Evolutionary conservation across 2,797 vertebrate species (phyloP).

Genomic region (Chloroceryle inda): DNA sequence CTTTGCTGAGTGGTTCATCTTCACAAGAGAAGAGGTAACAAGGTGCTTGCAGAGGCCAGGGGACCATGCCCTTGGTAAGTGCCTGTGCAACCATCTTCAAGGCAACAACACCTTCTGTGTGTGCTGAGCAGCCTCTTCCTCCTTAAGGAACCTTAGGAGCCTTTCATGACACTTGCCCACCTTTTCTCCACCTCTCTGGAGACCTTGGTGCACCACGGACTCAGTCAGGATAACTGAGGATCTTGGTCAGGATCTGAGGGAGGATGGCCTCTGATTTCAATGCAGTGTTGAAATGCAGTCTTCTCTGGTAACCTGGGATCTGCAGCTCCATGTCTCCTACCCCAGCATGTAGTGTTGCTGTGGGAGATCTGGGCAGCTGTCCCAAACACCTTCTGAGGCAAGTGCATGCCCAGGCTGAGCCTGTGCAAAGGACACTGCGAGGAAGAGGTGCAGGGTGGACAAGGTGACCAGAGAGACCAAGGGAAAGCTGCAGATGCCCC

Average conservation of each 20-base stretch:
- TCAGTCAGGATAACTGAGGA: not conserved
- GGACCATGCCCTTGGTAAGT: not conserved
- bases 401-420: not conserved
- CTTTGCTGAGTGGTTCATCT: not conserved
- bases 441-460: not conserved
- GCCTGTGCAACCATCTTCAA: not conserved
- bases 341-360: accelerated
- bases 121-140: not conserved
- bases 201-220: not conserved
- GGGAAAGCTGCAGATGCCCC: not conserved
- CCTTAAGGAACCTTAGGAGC: not conserved
- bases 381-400: not conserved
- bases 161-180: not conserved
- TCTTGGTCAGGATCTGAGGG: not conserved
- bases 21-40: not conserved
- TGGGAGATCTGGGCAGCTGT: not conserved
- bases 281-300: not conserved
- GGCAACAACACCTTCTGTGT: accelerated
- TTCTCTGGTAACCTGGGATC: not conserved
- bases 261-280: not conserved
- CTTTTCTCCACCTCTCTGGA: not conserved
- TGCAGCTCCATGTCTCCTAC: not conserved
- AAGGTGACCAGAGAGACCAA: not conserved
- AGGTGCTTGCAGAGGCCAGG: not conserved
- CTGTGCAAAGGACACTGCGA: accelerated